A percentile compares a stretch with the other conserved stretches of the same genome.
Evolutionary conservation across 2,113 vertebrate species (phyloP).

Genomic region (Aegithalos caudatus): DNA sequence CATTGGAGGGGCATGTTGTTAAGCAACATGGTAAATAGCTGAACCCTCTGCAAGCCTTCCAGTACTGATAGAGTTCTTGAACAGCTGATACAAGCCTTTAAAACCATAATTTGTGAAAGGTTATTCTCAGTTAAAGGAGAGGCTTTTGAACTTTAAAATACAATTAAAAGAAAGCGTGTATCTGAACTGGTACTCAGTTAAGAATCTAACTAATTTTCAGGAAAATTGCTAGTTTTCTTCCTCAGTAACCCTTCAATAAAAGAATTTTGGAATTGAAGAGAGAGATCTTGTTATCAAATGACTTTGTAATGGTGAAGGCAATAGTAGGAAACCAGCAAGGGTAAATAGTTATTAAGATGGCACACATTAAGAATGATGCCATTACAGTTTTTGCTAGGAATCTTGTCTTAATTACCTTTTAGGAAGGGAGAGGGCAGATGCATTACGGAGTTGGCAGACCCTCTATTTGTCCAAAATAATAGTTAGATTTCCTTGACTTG

Average conservation of each 20-base stretch:
- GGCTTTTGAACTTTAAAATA: not conserved
- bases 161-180: not conserved
- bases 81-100: not conserved
- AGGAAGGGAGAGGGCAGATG: not conserved
- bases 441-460: not conserved
- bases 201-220: not conserved
- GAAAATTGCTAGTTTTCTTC: not conserved
- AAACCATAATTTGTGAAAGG: not conserved
- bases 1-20: not conserved
- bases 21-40: not conserved
- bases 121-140: not conserved
- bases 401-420: not conserved
- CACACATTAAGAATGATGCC: not conserved
- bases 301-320: not conserved
- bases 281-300: not conserved
- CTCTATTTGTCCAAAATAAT: slow-evolving; percentile 5
- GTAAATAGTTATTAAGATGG: not conserved
- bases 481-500: slow-evolving; percentile 8
- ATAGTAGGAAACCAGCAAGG: not conserved
- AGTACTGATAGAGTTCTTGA: not conserved
- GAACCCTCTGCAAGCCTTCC: not conserved
- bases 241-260: not conserved
- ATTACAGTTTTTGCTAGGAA: not conserved
- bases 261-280: not conserved
- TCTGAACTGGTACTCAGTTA: not conserved